Percentiles rank a stretch among this genome's conserved stretches.
Conservation (phyloP, 2,113 vertebrate species). For the Neoarius graeffei region DNA sequence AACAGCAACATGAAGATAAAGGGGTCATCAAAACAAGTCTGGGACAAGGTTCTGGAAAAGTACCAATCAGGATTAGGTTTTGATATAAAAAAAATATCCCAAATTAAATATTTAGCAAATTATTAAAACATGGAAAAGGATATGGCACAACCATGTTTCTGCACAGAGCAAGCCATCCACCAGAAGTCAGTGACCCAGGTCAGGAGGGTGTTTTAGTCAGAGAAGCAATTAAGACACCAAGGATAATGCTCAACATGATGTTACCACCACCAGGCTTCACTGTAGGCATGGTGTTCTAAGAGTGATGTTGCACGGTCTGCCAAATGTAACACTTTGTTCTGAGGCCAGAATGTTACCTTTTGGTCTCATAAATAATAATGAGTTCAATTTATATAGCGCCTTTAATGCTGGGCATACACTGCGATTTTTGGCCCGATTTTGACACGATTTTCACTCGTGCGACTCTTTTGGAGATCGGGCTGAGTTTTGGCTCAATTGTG, state of each 20-base stretch:
- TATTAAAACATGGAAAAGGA: not conserved
- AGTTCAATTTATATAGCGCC: no score
- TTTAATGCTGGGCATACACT: no score
- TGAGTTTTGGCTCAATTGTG: no score
- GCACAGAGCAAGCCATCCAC: not conserved
- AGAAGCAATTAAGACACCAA: not conserved
- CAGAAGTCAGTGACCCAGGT: not conserved
- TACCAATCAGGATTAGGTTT: not conserved
- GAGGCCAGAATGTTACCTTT: not conserved
- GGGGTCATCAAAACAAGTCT: not conserved
- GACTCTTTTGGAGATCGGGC: no score
- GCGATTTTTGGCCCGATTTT: no score
- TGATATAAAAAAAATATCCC: not conserved
- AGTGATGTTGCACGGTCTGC: not conserved
- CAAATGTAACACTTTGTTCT: not conserved
- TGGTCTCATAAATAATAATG: no score
- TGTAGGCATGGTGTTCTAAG: not conserved
- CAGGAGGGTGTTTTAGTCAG: not conserved
- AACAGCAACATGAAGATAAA: not conserved
- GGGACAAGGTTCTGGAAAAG: not conserved
- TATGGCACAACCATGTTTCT: not conserved
- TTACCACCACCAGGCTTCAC: not conserved
- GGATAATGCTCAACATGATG: not conserved
- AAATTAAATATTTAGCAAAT: not conserved
- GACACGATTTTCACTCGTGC: no score